A percentile compares a stretch with the other conserved stretches of the same genome.
These are phyloP conservation scores for Eretmocerus hayati DNA, from an alignment of 2,888 invertebrate species.

Conservation along the genomic window DNA sequence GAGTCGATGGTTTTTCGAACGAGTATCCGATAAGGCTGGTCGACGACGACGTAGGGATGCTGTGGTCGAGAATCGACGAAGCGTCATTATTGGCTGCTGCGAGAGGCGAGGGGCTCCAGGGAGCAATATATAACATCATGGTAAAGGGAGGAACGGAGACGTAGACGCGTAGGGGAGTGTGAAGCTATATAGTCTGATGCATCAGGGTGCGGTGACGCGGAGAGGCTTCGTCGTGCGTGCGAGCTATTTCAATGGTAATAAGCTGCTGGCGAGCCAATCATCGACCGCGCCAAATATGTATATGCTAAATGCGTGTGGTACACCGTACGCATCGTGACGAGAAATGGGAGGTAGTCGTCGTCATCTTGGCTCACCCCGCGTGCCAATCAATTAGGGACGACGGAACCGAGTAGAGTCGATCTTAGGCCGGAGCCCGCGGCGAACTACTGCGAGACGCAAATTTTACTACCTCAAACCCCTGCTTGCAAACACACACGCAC, in stretches of 20 bases:
- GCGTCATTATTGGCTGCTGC: constrained; percentile 16
- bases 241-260: constrained; percentile 38
- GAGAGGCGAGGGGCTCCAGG: neutral
- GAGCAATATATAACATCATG: neutral
- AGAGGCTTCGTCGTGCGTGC: constrained; percentile 1
- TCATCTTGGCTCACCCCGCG: too few relatives aligned
- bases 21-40: too few relatives aligned
- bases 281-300: constrained; percentile 39
- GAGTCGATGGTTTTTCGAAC: too few relatives aligned
- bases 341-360: constrained; percentile 24
- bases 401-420: too few relatives aligned
- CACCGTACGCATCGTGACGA: too few relatives aligned
- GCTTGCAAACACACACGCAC: too few relatives aligned
- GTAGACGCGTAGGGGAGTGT: too few relatives aligned
- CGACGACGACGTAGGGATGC: too few relatives aligned
- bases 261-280: constrained; percentile 36
- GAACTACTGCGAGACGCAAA: too few relatives aligned
- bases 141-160: too few relatives aligned
- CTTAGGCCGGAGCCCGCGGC: too few relatives aligned
- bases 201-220: neutral
- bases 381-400: constrained; percentile 41
- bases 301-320: constrained; percentile 24
- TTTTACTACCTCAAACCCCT: too few relatives aligned
- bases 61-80: constrained; percentile 8
- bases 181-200: neutral